Evolutionary conservation across 2,888 invertebrate species (phyloP), one percentile per base, ranked within the genome.

Genomic region (Folsomia candida): DNA sequence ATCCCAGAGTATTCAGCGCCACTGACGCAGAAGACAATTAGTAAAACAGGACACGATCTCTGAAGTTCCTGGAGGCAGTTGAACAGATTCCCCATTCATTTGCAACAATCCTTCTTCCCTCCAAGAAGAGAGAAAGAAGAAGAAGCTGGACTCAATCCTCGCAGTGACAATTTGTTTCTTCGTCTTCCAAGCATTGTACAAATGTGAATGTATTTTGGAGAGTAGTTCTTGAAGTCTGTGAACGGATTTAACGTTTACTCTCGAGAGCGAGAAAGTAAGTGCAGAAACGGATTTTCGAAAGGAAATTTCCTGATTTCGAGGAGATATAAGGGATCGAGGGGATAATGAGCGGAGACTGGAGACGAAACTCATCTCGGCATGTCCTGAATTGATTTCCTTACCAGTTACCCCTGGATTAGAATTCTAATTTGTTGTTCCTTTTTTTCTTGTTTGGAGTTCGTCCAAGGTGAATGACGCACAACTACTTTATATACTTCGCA

Each of bases 391-490:
- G 63, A 64, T 64, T 64, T 64, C 63, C 37, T 51, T 64, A 51
- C 28, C 51, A 64, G 63, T 51, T 64, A 51, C 27, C 28, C 26
- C 24, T 51, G 63, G 63, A 64, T 64, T 64, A 64, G 63, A 64
- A 64, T 64, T 64, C 63, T 64, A 64, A 64, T 64, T 64, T 64
- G 63, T 64, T 64, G 63, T 64, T 64, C 51, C 25, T 29, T 22
- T 51, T 47, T 47, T 18, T 24, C 63, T 51, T n/a, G 22, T 64
- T 64, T 64, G 37, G 22, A 64, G 51, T 64, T 37, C 20, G n/a
- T 62, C 14, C 62, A 62, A 28, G 62, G 37, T n/a, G 62, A n/a
- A 62, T 29, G 24, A 59, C 2, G 59, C 24, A 59, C 26, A n/a
- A n/a, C n/a, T n/a, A n/a, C n/a, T n/a, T n/a, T n/a, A n/a, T n/a